These are phyloP conservation scores for Sardina pilchardus DNA, from an alignment of 2,113 vertebrate genomes.

Conservation along the genomic window DNA sequence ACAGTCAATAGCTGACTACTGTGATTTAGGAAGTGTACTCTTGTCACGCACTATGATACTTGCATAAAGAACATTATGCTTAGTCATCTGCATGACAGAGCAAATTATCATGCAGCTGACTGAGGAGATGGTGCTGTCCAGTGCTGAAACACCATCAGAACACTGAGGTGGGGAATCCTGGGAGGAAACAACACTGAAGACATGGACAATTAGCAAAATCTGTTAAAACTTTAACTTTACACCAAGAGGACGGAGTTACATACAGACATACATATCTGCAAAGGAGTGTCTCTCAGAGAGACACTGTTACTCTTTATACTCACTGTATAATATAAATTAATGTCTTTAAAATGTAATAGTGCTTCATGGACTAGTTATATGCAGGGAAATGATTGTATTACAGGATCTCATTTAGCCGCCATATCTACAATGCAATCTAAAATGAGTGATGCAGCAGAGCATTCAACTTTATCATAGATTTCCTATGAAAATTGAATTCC, in stretches of 20 bases:
- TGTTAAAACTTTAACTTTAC: not conserved
- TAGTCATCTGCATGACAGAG: not conserved
- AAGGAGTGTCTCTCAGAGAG: not conserved
- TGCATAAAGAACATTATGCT: not conserved
- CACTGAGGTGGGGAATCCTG: not conserved
- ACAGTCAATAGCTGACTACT: slow-evolving; percentile 79
- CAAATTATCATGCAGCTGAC: not conserved
- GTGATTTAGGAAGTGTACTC: slow-evolving; percentile 72
- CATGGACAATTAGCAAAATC: not conserved
- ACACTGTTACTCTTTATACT: not conserved
- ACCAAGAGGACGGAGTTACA: not conserved
- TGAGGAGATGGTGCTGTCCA: not conserved
- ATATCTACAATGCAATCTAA: not conserved
- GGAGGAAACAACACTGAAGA: not conserved
- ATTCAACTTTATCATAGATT: not conserved
- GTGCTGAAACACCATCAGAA: not conserved
- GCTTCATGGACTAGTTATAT: not conserved
- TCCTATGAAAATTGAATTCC: not conserved
- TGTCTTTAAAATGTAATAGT: not conserved
- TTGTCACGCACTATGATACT: not conserved
- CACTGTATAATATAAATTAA: not conserved
- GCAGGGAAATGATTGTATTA: not conserved
- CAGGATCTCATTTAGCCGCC: not conserved
- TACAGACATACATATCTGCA: not conserved
- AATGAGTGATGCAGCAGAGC: not conserved